Base-by-base conservation (phyloP, 2,113 vertebrate species). In the Oenanthe melanoleuca region DNA sequence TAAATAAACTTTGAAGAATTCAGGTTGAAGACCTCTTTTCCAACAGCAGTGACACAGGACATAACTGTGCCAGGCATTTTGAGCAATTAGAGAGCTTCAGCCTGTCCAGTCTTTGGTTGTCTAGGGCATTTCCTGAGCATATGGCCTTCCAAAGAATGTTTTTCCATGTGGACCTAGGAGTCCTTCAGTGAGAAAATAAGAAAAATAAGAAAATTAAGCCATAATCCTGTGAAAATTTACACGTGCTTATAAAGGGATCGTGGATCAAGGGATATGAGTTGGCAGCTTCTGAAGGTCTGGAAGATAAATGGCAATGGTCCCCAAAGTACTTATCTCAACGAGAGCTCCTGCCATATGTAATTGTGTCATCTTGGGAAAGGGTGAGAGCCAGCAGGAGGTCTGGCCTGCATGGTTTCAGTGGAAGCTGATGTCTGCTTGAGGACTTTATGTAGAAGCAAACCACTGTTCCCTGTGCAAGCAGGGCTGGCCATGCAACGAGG, bases 401-500 rank as follows among this genome's bases (percentile, higher is more conserved):
- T 69, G 75, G 22, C 64, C 31, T 45, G 24, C 2, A 0, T 57
- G 72, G 12, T n/a, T 78, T 64, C 17, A 6, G 49, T 40, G 73
- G 53, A 67, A 75, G 37, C 40, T 56, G 42, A 13, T 71, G 38
- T 20, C 26, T 70, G 33, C 67, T 80, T 65, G 22, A 13, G 42
- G 59, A 52, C 25, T 49, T 85, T 1, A 4, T 3, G 5, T 8
- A 66, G 60, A 45, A 70, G n/a, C 9, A 3, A 74, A 17, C 29
- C 38, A 1, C 34, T 71, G 40, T 14, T 70, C 4, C 3, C 16
- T 52, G 25, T 88, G 40, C 0, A 7, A 59, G 42, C 31, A 38
- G 38, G n/a, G 26, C 42, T 90, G 80, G 34, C n/a, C 2, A 0
- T 57, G 49, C 22, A 24, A 11, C 0, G 0, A 60, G 31, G 24